A percentile compares a stretch with the other conserved stretches of the same genome.
Conservation (phyloP, 1,140 invertebrate genomes). For the Gyrodactylus bullatarudis region DNA sequence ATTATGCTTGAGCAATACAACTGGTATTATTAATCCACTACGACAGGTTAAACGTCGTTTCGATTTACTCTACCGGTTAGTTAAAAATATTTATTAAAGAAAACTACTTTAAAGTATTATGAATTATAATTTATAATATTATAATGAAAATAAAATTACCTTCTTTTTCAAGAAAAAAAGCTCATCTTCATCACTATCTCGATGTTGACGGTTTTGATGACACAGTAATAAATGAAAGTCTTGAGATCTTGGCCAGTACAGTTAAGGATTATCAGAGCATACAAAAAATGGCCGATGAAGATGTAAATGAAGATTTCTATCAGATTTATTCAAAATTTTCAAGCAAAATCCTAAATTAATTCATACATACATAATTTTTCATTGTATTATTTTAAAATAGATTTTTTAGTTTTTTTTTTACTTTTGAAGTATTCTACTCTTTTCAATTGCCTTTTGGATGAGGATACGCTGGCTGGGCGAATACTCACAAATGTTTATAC, state of each 20-base stretch:
- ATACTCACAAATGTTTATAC: not conserved
- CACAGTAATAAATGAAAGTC: not conserved
- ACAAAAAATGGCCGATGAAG: not conserved
- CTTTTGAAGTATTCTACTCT: not conserved
- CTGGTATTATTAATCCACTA: not conserved
- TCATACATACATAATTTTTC: no score
- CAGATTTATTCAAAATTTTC: not conserved
- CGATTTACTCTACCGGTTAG: not conserved
- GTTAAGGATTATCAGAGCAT: not conserved
- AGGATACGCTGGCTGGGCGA: not conserved
- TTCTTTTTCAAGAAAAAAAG: not conserved
- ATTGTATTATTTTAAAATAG: no score
- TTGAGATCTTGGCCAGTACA: not conserved
- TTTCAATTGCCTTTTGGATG: not conserved
- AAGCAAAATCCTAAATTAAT: no score
- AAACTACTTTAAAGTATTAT: not conserved
- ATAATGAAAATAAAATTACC: no score
- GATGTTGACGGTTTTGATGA: not conserved
- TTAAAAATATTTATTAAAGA: not conserved
- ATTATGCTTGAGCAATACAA: not conserved
- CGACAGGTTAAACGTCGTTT: not conserved
- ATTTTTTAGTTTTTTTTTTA: not conserved
- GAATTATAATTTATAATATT: no score
- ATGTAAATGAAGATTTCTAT: not conserved
- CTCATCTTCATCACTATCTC: not conserved